A percentile compares a stretch with the other conserved stretches of the same genome.
These are phyloP conservation scores for Epizoanthus illoricatus DNA, from an alignment of 92 coral and sea anemone species.

Conservation along the genomic window DNA sequence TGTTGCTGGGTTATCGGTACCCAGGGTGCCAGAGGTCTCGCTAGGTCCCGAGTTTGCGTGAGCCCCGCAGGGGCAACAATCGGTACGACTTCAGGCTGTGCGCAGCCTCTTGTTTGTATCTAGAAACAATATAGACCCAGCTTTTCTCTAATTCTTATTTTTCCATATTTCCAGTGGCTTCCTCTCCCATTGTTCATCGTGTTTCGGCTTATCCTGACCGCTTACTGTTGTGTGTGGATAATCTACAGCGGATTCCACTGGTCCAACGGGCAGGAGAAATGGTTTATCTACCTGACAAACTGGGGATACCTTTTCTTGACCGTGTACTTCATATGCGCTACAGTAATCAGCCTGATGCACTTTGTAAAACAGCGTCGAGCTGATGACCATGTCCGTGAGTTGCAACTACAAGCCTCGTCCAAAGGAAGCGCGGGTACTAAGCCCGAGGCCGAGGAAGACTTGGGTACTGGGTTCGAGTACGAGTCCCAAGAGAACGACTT, in stretches of 20 bases:
- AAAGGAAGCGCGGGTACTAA: neutral
- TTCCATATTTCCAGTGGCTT: slow-evolving; percentile 54
- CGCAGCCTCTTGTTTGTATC: no score
- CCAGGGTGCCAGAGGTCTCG: no score
- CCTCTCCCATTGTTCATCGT: slow-evolving; percentile 48
- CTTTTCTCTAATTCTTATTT: neutral
- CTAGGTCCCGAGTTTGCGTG: no score
- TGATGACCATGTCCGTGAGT: neutral
- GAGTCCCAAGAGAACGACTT: slow-evolving; percentile 22
- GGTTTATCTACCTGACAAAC: slow-evolving; percentile 95
- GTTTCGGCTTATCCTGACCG: slow-evolving; percentile 66
- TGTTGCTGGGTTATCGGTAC: no score
- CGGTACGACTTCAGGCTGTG: no score
- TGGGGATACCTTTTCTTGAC: slow-evolving; percentile 76
- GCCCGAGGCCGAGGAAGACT: neutral
- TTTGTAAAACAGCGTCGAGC: slow-evolving; percentile 1
- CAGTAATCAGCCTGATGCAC: slow-evolving; percentile 50
- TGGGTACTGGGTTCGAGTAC: slow-evolving; percentile 18
- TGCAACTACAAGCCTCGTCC: neutral
- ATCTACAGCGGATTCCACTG: slow-evolving; percentile 77
- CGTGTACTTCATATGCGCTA: slow-evolving; percentile 64
- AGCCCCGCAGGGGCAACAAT: no score
- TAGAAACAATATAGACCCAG: no score
- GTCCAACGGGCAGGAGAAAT: slow-evolving; percentile 66
- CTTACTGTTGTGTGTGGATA: slow-evolving; percentile 81